Conservation (phyloP, 53 echinoderm and acorn worm genomes). For the Paracentrotus lividus region DNA sequence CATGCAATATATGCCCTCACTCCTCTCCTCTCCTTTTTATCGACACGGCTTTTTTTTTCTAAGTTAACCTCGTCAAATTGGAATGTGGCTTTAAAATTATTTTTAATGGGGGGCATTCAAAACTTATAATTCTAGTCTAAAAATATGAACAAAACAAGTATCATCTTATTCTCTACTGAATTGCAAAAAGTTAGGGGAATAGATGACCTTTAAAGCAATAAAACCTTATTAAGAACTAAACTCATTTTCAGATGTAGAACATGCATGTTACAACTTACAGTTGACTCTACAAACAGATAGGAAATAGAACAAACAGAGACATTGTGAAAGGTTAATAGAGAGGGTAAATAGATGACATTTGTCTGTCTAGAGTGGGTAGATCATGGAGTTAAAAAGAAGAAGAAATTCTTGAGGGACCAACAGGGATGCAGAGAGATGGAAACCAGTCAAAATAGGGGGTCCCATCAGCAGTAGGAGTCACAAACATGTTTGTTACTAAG, state of each 20-base stretch:
- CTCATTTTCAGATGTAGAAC: neutral
- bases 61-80: too few relatives aligned
- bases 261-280: neutral
- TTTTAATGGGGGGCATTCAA: too few relatives aligned
- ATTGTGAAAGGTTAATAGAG: conserved; percentile 27
- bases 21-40: too few relatives aligned
- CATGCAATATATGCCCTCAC: too few relatives aligned
- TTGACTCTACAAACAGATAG: conserved; percentile 16
- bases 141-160: too few relatives aligned
- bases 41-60: too few relatives aligned
- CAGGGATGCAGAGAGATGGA: conserved; percentile 7
- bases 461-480: neutral
- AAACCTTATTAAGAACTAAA: neutral
- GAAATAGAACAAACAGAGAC: conserved; percentile 51
- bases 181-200: too few relatives aligned
- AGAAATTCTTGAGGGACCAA: neutral
- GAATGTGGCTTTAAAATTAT: too few relatives aligned
- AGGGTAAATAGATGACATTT: conserved; percentile 32
- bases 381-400: neutral
- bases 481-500: conserved; percentile 31
- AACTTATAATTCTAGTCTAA: too few relatives aligned
- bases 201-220: too few relatives aligned
- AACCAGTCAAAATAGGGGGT: conserved; percentile 41
- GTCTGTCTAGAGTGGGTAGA: neutral
- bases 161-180: too few relatives aligned